A percentile compares a stretch with the other conserved stretches of the same genome.
Evolutionary conservation across 2,113 vertebrate genomes (phyloP).

Genomic region (Pluvianellus socialis): DNA sequence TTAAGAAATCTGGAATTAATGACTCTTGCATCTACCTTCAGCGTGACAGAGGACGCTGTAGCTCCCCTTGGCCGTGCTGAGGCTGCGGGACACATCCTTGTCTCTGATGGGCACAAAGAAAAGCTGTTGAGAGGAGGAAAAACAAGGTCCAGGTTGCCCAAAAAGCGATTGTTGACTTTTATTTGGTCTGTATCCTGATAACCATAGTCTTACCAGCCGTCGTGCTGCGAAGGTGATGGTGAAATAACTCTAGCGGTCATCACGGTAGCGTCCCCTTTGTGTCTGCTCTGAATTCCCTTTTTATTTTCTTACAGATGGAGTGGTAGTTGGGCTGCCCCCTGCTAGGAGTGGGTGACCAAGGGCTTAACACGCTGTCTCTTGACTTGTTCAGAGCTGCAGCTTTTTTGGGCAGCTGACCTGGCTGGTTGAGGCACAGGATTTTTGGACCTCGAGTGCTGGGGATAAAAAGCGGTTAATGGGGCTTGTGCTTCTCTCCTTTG

Average conservation of each 20-base stretch:
- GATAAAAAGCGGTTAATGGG: fast-evolving
- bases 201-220: fast-evolving
- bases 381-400: neutral
- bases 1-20: neutral
- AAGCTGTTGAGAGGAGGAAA: neutral
- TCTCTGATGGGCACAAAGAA: neutral
- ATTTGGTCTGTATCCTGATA: neutral
- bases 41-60: neutral
- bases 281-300: neutral
- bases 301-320: neutral
- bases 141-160: neutral
- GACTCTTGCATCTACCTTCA: neutral
- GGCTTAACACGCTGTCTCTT: neutral
- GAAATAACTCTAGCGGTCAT: neutral
- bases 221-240: neutral
- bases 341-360: neutral
- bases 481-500: neutral
- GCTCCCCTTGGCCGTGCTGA: neutral
- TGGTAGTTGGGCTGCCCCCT: neutral
- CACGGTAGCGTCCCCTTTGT: neutral
- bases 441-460: neutral
- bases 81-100: neutral
- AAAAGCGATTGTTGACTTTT: neutral
- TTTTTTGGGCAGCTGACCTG: neutral
- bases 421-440: neutral